These are phyloP conservation scores for Eulithis prunata DNA, from an alignment of 2,888 invertebrate genomes.

Conservation along the genomic window DNA sequence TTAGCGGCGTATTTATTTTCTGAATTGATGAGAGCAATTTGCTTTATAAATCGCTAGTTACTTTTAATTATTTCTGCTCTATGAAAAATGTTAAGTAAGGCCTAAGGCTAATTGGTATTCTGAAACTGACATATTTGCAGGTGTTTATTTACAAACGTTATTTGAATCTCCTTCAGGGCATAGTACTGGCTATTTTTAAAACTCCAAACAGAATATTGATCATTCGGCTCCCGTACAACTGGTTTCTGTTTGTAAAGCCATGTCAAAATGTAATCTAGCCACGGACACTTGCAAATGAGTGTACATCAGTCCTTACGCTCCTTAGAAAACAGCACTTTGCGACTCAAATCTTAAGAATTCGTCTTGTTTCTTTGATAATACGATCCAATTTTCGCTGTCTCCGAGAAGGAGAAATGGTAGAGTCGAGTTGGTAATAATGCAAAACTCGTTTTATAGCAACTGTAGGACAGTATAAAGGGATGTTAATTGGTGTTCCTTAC, in stretches of 20 bases:
- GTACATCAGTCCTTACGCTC: conserved; percentile 58
- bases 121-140: conserved; percentile 28
- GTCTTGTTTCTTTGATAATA: conserved; percentile 17
- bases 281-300: conserved; percentile 72
- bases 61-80: conserved; percentile 2
- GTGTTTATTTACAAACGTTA: conserved; percentile 22
- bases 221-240: conserved; percentile 53
- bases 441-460: conserved; percentile 53
- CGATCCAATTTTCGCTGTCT: conserved; percentile 19
- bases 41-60: not conserved
- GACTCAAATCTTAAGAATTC: conserved; percentile 14
- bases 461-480: conserved; percentile 66
- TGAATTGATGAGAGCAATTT: not conserved
- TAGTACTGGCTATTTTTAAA: conserved; percentile 53
- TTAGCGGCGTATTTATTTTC: not conserved
- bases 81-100: not conserved
- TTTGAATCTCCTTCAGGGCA: conserved; percentile 35
- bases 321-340: conserved; percentile 35
- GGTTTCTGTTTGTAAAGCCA: conserved; percentile 65
- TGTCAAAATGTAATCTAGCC: conserved; percentile 71
- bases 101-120: conserved; percentile 31
- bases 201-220: conserved; percentile 59
- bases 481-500: conserved; percentile 75
- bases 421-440: conserved; percentile 32
- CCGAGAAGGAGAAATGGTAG: conserved; percentile 8